Base-by-base conservation (phyloP, 37 sponge, comb jelly and placozoan species). In the Bolinopsis microptera region DNA sequence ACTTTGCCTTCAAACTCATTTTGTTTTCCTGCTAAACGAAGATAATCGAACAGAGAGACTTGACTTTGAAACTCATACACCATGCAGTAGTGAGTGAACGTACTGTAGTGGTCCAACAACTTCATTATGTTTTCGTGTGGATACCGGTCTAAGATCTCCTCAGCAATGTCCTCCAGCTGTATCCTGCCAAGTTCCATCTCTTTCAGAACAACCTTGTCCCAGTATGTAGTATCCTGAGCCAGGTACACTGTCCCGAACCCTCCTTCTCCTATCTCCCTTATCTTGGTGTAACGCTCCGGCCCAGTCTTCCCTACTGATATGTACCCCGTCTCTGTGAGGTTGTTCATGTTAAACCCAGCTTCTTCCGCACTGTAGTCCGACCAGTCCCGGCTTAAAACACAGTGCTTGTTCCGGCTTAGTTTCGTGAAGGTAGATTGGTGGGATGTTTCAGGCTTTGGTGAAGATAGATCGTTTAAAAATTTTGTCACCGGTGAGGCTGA, bases 191-290 rank as follows among this genome's bases (percentile, higher is more conserved):
- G 61, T 5, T 41, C 61, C 48, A 86, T 33, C 90, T 86, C 90
- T 38, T 86, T 86, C 5, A 86, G 38, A 0, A 86, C 48, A 0
- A 41, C 90, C 26, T 39, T 86, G 16, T 86, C 90, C 30, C 35
- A 1, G 90, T 33, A 39, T 13, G 13, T 0, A 25, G 3, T 86
- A 23, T 86, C 90, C 31, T 1, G 34, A 2, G 61, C 90, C 61
- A 86, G 90, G 90, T 86, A 86, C 27, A 86, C 90, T 25, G 18
- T 41, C 13, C 90, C 90, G 31, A 86, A 86, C 36, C 90, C 90
- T 39, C 90, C 90, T 25, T 86, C 90, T 9, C 90, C 90, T 28
- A 86, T 38, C 28, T 86, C 61, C 27, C 23, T 26, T 22, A 41
- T 9, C 31, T 41, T 86, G 31, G 31, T 72, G 75, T 24, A 72